Percentiles rank a stretch among this genome's conserved stretches.
These are phyloP conservation scores for Agraylea sexmaculata DNA, from an alignment of 1,140 invertebrate genomes.

Conservation along the genomic window DNA sequence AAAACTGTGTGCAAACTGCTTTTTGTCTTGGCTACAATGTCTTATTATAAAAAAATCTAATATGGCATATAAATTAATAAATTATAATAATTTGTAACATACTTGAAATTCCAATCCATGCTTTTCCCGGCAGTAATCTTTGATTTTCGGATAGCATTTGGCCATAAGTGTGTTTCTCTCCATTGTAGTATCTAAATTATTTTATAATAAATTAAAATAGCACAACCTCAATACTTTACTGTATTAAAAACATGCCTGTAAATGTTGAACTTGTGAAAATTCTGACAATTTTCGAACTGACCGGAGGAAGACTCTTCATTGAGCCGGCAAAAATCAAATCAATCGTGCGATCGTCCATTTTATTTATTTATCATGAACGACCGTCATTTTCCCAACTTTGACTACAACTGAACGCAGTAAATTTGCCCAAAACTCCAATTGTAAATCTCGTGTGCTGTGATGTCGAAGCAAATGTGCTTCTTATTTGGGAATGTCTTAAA, in stretches of 20 bases:
- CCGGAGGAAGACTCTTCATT: constrained; percentile 78
- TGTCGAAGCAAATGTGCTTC: too few relatives aligned
- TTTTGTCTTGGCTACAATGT: too few relatives aligned
- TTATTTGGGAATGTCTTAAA: too few relatives aligned
- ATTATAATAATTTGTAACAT: constrained; percentile 18
- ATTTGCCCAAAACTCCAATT: too few relatives aligned
- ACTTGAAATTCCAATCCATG: constrained; percentile 99
- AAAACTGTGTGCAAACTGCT: too few relatives aligned
- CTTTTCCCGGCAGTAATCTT: constrained; percentile 94
- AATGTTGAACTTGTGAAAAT: constrained; percentile 99
- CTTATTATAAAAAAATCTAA: too few relatives aligned
- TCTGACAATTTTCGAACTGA: constrained; percentile 94
- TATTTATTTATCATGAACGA: too few relatives aligned
- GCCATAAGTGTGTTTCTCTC: constrained; percentile 97
- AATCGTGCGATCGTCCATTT: constrained; percentile 81
- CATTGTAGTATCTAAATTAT: constrained; percentile 79
- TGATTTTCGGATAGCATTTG: constrained; percentile 92
- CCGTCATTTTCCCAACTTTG: too few relatives aligned
- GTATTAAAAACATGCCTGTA: constrained; percentile 62
- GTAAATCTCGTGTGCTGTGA: too few relatives aligned
- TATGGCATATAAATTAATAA: too few relatives aligned
- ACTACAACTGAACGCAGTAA: too few relatives aligned
- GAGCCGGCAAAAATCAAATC: constrained; percentile 85
- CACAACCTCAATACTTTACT: not conserved
- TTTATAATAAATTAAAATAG: constrained; percentile 5